Conservation (phyloP, 2,113 vertebrate species). For the Pleuronectes platessa region DNA sequence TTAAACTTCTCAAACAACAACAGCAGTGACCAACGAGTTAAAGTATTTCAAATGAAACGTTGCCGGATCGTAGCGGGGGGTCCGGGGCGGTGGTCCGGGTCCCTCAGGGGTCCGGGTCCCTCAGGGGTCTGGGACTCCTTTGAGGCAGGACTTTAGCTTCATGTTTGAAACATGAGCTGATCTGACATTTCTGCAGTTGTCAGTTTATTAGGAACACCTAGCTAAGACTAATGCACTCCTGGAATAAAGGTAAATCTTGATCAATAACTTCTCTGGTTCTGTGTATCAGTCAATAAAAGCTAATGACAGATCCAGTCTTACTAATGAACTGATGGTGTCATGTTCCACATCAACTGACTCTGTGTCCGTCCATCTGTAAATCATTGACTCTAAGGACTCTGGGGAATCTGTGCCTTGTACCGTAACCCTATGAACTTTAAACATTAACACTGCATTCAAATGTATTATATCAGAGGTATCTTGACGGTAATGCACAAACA, state of each 20-base stretch:
- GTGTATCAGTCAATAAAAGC: background rate
- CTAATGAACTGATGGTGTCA: background rate
- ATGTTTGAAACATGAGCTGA: background rate
- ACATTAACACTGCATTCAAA: too few species aligned
- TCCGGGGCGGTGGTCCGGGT: constrained; percentile 22
- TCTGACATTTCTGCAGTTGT: background rate
- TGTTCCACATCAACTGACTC: too few species aligned
- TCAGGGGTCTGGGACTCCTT: background rate
- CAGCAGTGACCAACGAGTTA: background rate
- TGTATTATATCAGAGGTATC: too few species aligned
- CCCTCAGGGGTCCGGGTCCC: background rate
- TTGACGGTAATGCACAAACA: too few species aligned
- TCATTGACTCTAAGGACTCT: background rate
- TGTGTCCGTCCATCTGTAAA: background rate
- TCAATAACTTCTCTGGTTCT: background rate
- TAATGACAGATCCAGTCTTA: background rate
- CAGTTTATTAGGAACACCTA: background rate
- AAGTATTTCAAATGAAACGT: background rate
- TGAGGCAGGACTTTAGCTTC: too few species aligned
- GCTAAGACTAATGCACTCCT: too few species aligned
- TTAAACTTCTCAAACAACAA: background rate
- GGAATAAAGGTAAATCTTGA: background rate
- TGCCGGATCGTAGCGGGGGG: background rate
- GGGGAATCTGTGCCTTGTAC: background rate
- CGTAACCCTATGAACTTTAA: background rate